Conservation (phyloP, 1,140 invertebrate species). For the Heliconius eleuchia region DNA sequence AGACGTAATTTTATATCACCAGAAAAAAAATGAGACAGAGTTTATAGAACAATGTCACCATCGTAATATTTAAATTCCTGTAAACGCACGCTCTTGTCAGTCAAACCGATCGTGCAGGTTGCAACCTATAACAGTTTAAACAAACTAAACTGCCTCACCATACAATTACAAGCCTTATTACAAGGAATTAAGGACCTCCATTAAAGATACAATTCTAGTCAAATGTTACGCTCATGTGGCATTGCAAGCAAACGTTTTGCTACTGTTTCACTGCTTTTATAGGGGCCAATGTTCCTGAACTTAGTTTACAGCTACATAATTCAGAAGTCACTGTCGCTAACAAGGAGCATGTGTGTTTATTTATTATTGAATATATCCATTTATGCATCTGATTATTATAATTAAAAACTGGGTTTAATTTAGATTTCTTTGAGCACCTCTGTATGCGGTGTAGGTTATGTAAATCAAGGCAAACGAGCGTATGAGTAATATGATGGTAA, state of each 20-base stretch:
- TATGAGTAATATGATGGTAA: no score
- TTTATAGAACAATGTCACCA: no score
- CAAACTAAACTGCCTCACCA: background rate
- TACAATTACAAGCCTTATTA: constrained; percentile 8
- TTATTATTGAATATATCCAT: background rate
- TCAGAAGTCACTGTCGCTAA: background rate
- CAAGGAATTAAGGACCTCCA: background rate
- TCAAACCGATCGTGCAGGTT: background rate
- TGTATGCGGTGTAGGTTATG: no score
- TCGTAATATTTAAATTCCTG: no score
- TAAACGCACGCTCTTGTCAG: background rate
- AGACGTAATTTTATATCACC: no score
- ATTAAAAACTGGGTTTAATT: no score
- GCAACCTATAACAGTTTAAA: constrained; percentile 23
- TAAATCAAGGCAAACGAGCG: no score
- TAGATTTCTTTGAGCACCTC: no score
- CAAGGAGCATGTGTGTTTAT: background rate
- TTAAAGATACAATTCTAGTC: constrained; percentile 13
- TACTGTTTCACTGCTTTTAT: constrained; percentile 28
- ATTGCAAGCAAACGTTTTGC: constrained; percentile 41
- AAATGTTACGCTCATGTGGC: constrained; percentile 30
- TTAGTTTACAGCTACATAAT: constrained; percentile 21
- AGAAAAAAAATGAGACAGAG: no score
- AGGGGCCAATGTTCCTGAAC: constrained; percentile 33
- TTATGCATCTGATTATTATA: background rate